These are phyloP conservation scores for Sminthurinus aureus DNA, from an alignment of 2,888 invertebrate species.

Conservation along the genomic window DNA sequence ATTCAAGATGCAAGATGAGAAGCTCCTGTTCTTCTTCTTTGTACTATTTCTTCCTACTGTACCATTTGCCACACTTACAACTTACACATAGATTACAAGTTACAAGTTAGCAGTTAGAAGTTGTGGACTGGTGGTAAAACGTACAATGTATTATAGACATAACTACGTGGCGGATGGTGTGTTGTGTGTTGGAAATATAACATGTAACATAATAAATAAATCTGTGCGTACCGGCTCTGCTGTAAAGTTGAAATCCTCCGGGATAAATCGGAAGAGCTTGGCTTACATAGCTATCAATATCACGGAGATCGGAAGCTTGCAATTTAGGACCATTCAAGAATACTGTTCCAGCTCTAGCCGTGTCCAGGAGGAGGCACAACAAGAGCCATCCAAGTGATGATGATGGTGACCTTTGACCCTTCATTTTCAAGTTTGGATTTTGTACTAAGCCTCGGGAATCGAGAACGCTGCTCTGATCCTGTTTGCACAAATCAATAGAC, in stretches of 20 bases:
- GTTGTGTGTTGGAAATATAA: no score
- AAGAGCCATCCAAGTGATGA: not conserved
- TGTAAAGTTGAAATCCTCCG: constrained; percentile 55
- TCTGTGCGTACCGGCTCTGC: constrained; percentile 21
- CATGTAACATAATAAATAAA: no score
- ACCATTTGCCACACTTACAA: not conserved
- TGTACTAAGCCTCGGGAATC: no score
- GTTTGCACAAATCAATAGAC: no score
- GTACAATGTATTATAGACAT: no score
- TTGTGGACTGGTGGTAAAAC: no score
- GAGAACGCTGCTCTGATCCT: no score
- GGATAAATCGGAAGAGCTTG: constrained; percentile 52
- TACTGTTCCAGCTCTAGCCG: not conserved
- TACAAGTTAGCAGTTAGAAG: no score
- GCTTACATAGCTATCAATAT: constrained; percentile 56
- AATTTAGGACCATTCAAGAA: constrained; percentile 38
- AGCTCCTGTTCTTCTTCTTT: not conserved
- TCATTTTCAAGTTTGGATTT: not conserved
- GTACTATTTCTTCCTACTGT: not conserved
- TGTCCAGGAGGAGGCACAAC: not conserved
- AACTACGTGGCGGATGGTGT: no score
- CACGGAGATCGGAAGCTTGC: constrained; percentile 48
- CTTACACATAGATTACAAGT: no score
- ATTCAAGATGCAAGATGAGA: not conserved
- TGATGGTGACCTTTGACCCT: constrained; percentile 7